Evolutionary conservation across 2,888 invertebrate species (phyloP), one percentile per base, ranked within the genome.

Genomic region (Eulithis testata): DNA sequence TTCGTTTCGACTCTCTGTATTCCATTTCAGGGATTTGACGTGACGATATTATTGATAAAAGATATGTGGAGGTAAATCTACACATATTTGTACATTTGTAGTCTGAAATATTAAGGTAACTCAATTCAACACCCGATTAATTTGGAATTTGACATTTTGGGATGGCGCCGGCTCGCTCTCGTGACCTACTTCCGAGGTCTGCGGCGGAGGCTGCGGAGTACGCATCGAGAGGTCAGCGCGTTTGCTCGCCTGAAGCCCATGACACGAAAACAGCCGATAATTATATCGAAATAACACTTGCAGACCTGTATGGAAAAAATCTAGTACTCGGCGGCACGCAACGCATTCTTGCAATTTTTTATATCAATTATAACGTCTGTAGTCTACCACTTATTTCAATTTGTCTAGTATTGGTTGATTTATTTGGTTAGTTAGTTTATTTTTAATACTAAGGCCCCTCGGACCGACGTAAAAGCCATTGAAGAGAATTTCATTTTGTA

Each of bases 171-270:
- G 37, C 51, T 60, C 50, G 76, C 71, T 76, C 77, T 76, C 73
- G 74, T 90, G 91, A 89, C 91, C 91, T 79, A 90, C 82, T 82
- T 90, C 70, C 66, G 78, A 76, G 78, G 76, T 74, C 78, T 81
- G 84, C 81, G 78, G 79, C 81, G 82, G 86, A 86, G 86, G 78
- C 88, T 86, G 86, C 85, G 82, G 84, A 78, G 75, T 69, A 77
- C 78, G 82, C 80, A 76, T 69, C 71, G 76, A 81, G 85, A 88
- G 88, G 88, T 86, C 87, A 84, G 74, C 80, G 65, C 76, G 65
- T 76, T 78, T 76, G 76, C 76, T 77, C 40, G 73, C 74, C 73
- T 73, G 69, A 74, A 72, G 79, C 75, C 83, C 82, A 70, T 83
- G 84, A 87, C 84, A 84, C 74, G 69, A 73, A 81, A 82, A 65